Percentiles rank a stretch among this genome's conserved stretches.
phyloP scores from a whole-genome alignment of 2,113 vertebrate genomes.

The Jacana jacana region DNA sequence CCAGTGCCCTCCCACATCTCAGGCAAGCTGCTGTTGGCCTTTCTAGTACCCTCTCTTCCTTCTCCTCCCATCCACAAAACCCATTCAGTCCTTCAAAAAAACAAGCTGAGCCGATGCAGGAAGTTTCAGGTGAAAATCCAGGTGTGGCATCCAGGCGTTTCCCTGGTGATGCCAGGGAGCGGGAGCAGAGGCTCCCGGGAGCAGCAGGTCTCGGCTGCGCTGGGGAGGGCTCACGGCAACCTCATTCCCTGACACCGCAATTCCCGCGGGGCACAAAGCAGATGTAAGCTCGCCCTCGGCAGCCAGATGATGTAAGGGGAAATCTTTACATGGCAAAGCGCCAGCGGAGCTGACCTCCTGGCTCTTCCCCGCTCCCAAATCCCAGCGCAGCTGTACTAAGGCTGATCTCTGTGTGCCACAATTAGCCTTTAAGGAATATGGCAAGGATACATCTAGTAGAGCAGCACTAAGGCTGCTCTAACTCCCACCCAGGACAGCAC shows the following conservation, averaged over 20 bases:
- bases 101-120: neutral
- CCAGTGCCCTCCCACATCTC: neutral
- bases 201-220: neutral
- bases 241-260: slow-evolving; percentile 46
- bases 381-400: slow-evolving; percentile 53
- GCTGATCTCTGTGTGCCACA: slow-evolving; percentile 52
- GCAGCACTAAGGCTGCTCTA: neutral
- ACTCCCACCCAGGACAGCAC: neutral
- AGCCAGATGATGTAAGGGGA: slow-evolving; percentile 60
- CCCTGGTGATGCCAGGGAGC: neutral
- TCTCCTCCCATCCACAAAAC: neutral
- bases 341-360: slow-evolving; percentile 48
- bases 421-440: slow-evolving; percentile 56
- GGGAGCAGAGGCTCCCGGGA: neutral
- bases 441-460: slow-evolving; percentile 9
- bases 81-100: neutral
- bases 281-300: slow-evolving; percentile 50
- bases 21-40: neutral
- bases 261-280: slow-evolving; percentile 31
- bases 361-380: slow-evolving; percentile 58
- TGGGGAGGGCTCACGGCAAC: neutral
- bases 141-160: neutral
- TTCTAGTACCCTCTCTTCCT: neutral
- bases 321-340: slow-evolving; percentile 43
- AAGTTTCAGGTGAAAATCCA: neutral